These are phyloP conservation scores for Cheilosia variabilis DNA, from an alignment of 2,888 invertebrate genomes.

Conservation along the genomic window DNA sequence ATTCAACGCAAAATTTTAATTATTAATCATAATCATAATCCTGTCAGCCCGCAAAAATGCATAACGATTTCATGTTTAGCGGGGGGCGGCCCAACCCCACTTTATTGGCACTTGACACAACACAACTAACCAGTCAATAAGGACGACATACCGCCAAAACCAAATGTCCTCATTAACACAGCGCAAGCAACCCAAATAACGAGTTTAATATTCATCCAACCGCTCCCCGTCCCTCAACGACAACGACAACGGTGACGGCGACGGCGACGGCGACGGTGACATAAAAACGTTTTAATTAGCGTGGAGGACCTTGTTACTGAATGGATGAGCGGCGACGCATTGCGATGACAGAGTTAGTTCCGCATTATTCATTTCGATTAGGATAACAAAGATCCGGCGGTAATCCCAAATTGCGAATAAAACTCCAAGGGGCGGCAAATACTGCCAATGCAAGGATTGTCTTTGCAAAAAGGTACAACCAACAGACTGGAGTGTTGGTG, in stretches of 20 bases:
- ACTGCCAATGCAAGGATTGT: background rate
- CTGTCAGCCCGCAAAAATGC: slow-evolving; percentile 66
- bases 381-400: slow-evolving; percentile 51
- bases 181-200: slow-evolving; percentile 55
- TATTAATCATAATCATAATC: slow-evolving; percentile 73
- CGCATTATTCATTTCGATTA: slow-evolving; percentile 75
- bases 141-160: slow-evolving; percentile 62
- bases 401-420: slow-evolving; percentile 72
- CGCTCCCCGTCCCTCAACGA: slow-evolving; percentile 23
- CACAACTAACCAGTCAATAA: slow-evolving; percentile 61
- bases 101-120: slow-evolving; percentile 19
- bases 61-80: slow-evolving; percentile 41
- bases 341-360: slow-evolving; percentile 61
- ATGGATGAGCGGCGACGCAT: slow-evolving; percentile 58
- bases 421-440: slow-evolving; percentile 28
- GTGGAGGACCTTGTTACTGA: slow-evolving; percentile 67
- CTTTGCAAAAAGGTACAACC: background rate
- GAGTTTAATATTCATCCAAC: slow-evolving; percentile 64
- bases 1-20: slow-evolving; percentile 69
- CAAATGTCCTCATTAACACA: slow-evolving; percentile 69
- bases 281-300: slow-evolving; percentile 74
- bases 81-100: slow-evolving; percentile 11
- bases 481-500: background rate
- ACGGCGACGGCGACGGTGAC: slow-evolving; percentile 48
- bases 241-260: slow-evolving; percentile 35